Evolutionary conservation across 2,113 vertebrate species (phyloP).

Genomic region (Tragelaphus buxtoni): DNA sequence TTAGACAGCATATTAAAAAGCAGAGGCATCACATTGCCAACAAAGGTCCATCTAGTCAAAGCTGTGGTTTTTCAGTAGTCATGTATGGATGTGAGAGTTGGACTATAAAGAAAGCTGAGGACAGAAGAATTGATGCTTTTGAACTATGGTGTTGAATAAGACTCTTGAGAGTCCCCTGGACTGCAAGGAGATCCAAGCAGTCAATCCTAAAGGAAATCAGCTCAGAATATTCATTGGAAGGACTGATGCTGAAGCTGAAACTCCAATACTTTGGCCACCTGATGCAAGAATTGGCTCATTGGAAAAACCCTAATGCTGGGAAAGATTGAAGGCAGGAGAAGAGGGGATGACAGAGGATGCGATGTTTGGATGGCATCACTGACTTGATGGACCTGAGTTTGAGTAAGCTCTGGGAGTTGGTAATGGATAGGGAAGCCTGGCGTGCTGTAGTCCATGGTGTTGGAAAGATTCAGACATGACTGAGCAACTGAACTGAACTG

Average conservation of each 20-base stretch:
- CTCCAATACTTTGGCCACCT: neutral
- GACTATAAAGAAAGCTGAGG: neutral
- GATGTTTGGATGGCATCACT: neutral
- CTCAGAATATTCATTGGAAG: neutral
- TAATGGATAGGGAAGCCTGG: neutral
- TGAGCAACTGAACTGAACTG: neutral
- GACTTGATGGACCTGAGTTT: neutral
- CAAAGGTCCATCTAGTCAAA: neutral
- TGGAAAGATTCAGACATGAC: neutral
- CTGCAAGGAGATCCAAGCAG: neutral
- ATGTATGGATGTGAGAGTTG: neutral
- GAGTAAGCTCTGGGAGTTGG: neutral
- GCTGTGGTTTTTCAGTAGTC: neutral
- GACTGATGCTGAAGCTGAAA: neutral
- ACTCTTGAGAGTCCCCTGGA: neutral
- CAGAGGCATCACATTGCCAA: neutral
- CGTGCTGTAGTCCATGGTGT: fast-evolving
- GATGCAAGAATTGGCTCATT: neutral
- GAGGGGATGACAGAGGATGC: neutral
- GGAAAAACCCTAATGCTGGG: neutral
- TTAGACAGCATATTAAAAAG: neutral
- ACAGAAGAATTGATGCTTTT: neutral
- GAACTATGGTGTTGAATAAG: neutral
- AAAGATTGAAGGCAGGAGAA: neutral
- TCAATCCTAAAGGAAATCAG: neutral